phyloP scores from a whole-genome alignment of 2,797 vertebrate species.

The Passerculus sandwichensis region DNA sequence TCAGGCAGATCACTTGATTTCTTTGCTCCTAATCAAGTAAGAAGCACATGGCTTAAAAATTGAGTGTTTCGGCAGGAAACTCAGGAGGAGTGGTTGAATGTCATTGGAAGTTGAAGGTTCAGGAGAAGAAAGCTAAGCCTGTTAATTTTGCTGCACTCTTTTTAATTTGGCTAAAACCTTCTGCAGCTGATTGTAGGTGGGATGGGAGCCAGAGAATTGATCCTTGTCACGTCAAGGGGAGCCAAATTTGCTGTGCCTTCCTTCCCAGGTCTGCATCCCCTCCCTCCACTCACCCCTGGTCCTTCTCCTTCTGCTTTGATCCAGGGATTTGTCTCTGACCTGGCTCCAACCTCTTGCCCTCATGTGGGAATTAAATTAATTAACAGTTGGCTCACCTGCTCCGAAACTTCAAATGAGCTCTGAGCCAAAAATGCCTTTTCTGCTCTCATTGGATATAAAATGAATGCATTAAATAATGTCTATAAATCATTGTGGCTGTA shows the following conservation, averaged over 20 bases:
- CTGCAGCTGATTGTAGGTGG: neutral
- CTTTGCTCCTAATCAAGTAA: neutral
- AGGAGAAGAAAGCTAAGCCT: neutral
- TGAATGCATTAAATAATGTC: neutral
- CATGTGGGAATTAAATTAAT: neutral
- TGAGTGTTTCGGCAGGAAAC: neutral
- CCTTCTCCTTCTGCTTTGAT: neutral
- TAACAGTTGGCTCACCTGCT: neutral
- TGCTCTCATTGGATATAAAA: neutral
- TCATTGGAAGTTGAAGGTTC: neutral
- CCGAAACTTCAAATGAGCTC: neutral
- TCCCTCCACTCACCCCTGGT: neutral
- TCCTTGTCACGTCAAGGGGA: neutral
- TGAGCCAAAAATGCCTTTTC: neutral
- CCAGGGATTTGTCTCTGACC: neutral
- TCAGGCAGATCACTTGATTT: neutral
- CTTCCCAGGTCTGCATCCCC: neutral
- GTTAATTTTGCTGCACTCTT: neutral
- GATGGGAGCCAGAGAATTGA: neutral
- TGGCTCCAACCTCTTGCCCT: neutral
- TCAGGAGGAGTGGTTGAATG: neutral
- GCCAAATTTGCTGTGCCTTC: neutral
- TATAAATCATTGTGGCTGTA: neutral
- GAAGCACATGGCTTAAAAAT: neutral
- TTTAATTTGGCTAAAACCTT: slow-evolving; percentile 10